Evolutionary conservation across 2,888 invertebrate species (phyloP), one percentile per base, ranked within the genome.

Genomic region (Stegana nigrithorax): DNA sequence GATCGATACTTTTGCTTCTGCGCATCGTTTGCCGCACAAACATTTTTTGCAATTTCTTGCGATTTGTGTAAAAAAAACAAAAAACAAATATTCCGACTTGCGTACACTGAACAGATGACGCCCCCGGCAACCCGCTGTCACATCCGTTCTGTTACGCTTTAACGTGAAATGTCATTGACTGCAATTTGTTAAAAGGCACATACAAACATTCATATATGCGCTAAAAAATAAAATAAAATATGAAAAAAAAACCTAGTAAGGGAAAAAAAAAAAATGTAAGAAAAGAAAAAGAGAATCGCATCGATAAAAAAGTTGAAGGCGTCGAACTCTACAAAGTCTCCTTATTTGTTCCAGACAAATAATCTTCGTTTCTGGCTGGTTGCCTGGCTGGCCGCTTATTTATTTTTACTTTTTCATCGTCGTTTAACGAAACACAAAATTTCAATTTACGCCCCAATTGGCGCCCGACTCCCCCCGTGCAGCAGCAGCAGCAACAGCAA

Each of bases 111-210:
- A n/a, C 25, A 47, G 23, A n/a, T 17, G 10, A 69, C 61, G 50
- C 32, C 36, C 26, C 47, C 19, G 19, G 7, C 26, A 32, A 45
- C 29, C 19, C 66, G 65, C 73, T 62, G 26, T 57, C 47, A 71
- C 67, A 71, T 75, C n/a, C 29, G 51, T n/a, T 19, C n/a, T n/a
- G n/a, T n/a, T n/a, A n/a, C n/a, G 8, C 19, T 8, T 44, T 10
- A 17, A 44, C 29, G 8, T 36, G 17, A 4, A 39, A 42, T 44
- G 42, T 58, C 58, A 58, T 76, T 79, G 80, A 81, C 78, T 81
- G 78, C 81, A 81, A 73, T 81, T 78, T 73, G 69, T 70, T 80
- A 81, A 76, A 78, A 71, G 76, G 78, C n/a, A 72, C 73, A 72
- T 72, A 75, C 69, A 68, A 73, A 78, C 80, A 80, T n/a, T n/a